phyloP scores from a whole-genome alignment of 2,113 vertebrate genomes.

The Delphinus delphis region DNA sequence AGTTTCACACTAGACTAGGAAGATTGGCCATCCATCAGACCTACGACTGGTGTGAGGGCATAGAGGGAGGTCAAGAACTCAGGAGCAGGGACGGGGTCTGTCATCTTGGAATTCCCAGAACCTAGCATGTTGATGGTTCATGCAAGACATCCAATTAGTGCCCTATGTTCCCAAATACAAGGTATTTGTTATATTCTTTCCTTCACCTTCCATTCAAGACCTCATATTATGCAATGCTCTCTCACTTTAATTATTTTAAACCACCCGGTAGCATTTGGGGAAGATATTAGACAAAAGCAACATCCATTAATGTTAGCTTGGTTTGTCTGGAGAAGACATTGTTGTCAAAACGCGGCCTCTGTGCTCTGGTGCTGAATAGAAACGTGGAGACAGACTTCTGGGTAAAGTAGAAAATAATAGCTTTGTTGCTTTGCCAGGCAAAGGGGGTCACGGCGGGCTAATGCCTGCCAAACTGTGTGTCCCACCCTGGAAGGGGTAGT shows the following conservation, averaged over 20 bases:
- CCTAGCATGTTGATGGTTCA: background rate
- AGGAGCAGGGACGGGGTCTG: background rate
- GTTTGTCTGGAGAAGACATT: background rate
- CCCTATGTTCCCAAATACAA: background rate
- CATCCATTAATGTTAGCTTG: background rate
- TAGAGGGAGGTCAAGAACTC: background rate
- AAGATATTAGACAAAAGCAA: background rate
- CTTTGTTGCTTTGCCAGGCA: background rate
- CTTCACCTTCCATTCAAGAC: background rate
- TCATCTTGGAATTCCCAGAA: background rate
- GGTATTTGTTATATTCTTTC: background rate
- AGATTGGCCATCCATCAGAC: background rate
- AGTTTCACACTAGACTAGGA: background rate
- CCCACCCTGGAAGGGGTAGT: background rate
- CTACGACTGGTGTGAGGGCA: background rate
- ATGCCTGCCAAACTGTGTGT: background rate
- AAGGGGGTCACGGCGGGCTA: background rate
- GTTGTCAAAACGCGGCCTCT: background rate
- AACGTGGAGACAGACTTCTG: background rate
- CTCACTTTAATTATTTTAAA: constrained; percentile 1
- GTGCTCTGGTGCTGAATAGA: background rate
- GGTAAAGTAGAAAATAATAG: background rate
- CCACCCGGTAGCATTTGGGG: background rate
- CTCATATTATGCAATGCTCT: background rate
- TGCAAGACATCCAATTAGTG: background rate